Evolutionary conservation across 2,113 vertebrate genomes (phyloP).

Genomic region (Myxocyprinus asiaticus): DNA sequence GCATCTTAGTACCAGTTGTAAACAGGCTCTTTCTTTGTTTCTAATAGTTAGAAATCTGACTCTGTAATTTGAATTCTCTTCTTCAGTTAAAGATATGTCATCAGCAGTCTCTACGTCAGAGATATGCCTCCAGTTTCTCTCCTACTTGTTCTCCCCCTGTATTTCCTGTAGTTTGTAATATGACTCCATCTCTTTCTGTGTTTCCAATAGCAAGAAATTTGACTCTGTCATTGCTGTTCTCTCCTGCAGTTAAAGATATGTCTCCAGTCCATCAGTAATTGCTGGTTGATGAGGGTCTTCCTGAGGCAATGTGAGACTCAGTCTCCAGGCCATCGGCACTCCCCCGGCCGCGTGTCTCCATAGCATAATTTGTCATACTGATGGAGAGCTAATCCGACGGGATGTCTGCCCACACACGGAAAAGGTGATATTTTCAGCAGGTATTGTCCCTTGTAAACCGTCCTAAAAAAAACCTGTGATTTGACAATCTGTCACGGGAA

Average conservation of each 20-base stretch:
- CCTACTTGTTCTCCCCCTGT: neutral
- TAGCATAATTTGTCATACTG: constrained; percentile 54
- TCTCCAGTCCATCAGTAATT: constrained; percentile 49
- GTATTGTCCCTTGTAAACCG: constrained; percentile 32
- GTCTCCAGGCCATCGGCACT: constrained; percentile 38
- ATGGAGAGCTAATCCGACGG: constrained; percentile 53
- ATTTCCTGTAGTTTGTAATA: constrained; percentile 1
- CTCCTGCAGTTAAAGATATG: constrained; percentile 25
- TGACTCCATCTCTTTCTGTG: constrained; percentile 8
- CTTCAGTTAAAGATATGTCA: too few species aligned
- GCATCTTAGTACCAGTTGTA: too few species aligned
- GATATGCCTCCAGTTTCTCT: neutral
- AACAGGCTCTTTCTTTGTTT: too few species aligned
- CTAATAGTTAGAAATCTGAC: too few species aligned
- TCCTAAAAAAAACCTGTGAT: constrained; percentile 19
- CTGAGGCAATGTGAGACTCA: constrained; percentile 47
- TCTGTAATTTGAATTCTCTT: too few species aligned
- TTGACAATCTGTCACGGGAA: constrained; percentile 35
- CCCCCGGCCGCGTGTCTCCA: constrained; percentile 28
- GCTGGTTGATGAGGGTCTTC: constrained; percentile 49
- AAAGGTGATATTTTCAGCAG: constrained; percentile 44
- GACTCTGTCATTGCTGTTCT: neutral
- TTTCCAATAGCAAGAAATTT: constrained; percentile 1
- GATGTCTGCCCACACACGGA: constrained; percentile 45
- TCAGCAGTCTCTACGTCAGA: neutral